Percentiles rank a stretch among this genome's conserved stretches.
phyloP scores from a whole-genome alignment of 92 coral and sea anemone genomes.

The Desmophyllum pertusum region DNA sequence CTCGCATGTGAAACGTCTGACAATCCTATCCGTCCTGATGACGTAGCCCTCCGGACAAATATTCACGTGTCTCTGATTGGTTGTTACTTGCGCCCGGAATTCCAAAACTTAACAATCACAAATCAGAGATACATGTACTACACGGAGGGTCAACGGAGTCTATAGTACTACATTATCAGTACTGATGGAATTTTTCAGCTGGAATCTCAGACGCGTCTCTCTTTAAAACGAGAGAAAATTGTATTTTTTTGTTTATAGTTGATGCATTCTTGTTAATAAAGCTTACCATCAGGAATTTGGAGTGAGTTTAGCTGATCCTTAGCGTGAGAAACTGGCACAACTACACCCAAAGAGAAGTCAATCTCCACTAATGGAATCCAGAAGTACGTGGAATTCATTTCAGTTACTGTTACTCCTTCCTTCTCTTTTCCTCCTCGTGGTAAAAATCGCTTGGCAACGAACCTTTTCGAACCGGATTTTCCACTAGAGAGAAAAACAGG shows the following conservation, averaged over 20 bases:
- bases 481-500: conserved; percentile 32
- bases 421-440: conserved; percentile 42
- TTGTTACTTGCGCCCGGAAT: too few species aligned
- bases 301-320: conserved; percentile 13
- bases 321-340: conserved; percentile 28
- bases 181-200: too few species aligned
- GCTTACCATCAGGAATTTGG: conserved; percentile 7
- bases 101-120: too few species aligned
- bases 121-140: too few species aligned
- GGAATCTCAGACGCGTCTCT: too few species aligned
- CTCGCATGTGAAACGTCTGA: neutral
- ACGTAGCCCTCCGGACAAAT: too few species aligned
- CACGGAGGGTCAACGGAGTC: too few species aligned
- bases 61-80: too few species aligned
- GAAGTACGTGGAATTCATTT: conserved; percentile 51
- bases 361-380: conserved; percentile 58
- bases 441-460: conserved; percentile 64
- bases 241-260: too few species aligned
- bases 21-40: neutral
- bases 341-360: conserved; percentile 59
- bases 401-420: conserved; percentile 45
- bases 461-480: conserved; percentile 29
- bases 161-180: too few species aligned
- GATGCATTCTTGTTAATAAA: neutral
- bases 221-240: neutral